Conservation (phyloP, 2,113 vertebrate species). For the Antechinus flavipes region DNA sequence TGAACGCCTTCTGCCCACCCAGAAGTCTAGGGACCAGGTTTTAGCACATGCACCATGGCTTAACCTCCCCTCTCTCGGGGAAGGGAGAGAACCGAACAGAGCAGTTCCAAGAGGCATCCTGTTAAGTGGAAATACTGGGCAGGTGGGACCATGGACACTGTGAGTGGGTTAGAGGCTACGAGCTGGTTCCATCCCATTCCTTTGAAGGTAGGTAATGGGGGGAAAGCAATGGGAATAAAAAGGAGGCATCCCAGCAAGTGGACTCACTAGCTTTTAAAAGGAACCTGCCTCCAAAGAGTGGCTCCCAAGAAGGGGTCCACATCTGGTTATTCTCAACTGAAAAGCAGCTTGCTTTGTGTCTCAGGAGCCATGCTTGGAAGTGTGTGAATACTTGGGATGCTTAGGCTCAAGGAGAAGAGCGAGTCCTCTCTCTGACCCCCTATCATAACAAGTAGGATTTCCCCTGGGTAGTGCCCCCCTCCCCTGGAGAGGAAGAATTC, state of each 20-base stretch:
- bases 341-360: background rate
- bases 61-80: background rate
- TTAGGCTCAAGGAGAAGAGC: background rate
- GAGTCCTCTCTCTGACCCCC: background rate
- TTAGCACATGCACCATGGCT: constrained; percentile 4
- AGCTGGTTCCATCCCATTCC: background rate
- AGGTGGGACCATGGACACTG: background rate
- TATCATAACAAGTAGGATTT: background rate
- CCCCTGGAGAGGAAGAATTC: constrained; percentile 45
- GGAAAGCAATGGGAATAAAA: background rate
- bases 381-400: background rate
- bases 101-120: background rate
- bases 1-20: background rate
- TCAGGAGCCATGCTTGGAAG: background rate
- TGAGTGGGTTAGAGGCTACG: background rate
- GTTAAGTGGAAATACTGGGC: background rate
- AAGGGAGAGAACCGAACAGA: background rate
- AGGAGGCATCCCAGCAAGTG: background rate
- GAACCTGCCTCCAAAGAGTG: background rate
- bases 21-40: background rate
- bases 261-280: background rate
- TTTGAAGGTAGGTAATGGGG: background rate
- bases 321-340: background rate
- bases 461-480: background rate
- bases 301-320: background rate